Evolutionary conservation across 2,888 invertebrate species (phyloP), one percentile per base, ranked within the genome.

Genomic region (Plebejus melissa): DNA sequence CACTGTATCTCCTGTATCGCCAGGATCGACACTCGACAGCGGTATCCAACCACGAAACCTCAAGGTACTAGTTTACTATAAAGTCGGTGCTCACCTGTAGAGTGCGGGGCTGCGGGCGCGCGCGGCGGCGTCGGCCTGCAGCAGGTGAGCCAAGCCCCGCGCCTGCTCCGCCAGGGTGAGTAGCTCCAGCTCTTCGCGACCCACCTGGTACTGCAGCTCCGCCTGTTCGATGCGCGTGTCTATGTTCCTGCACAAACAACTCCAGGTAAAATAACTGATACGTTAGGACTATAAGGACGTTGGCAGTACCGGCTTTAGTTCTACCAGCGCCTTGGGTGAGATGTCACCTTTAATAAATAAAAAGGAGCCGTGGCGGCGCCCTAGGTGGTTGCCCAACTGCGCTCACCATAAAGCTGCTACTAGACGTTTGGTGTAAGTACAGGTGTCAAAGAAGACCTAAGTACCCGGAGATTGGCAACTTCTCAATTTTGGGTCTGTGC

Each of bases 171-270:
- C 94, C 81, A 98, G 94, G 72, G 97, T 97, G 80, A 98, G 90
- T 83, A 98, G 94, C 89, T 98, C 97, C 80, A 98, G 90, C 89
- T 98, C 98, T 89, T 98, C 98, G 71, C 98, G 94, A 0, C 98
- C 98, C 80, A 98, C 91, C 86, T 97, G 96, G 88, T 98, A 98
- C 86, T 98, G 98, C 81, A 98, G 90, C 89, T 98, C 98, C 0
- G 98, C 98, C 85, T 98, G 98, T 83, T 97, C 96, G 85, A 98
- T 98, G 80, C 98, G 94, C 72, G 96, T 96, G 88, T 98, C 98
- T 77, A 98, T 98, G 88, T 98, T 98, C 83, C 98, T 98, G 88
- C 1, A 88, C 87, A 80, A 60, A 78, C 50, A 58, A 54, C n/a
- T 50, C 13, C 32, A 36, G 32, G 32, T 65, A 1, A 58, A 58